Conservation (phyloP, 2,888 invertebrate genomes). For the Cheilosia scutellata region DNA sequence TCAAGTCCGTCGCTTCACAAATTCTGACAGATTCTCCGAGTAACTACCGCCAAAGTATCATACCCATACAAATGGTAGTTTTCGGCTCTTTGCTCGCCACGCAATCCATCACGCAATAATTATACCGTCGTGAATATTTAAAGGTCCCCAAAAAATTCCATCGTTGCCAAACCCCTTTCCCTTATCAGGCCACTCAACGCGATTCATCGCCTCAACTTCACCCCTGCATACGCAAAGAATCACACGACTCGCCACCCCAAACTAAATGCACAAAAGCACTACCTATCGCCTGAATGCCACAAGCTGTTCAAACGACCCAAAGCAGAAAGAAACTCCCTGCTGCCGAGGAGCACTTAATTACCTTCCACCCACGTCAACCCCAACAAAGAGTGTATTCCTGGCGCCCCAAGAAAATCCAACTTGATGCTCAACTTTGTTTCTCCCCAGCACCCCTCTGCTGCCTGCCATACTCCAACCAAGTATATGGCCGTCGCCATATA, state of each 20-base stretch:
- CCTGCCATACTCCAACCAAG: not conserved
- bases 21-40: too few relatives aligned
- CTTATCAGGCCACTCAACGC: slow-evolving; percentile 20
- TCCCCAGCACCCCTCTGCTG: not conserved
- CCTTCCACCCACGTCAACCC: slow-evolving; percentile 77
- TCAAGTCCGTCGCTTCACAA: too few relatives aligned
- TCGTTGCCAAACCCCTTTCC: slow-evolving; percentile 20
- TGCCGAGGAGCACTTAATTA: slow-evolving; percentile 71
- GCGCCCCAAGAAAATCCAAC: slow-evolving; percentile 79
- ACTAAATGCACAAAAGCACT: slow-evolving; percentile 38
- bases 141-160: slow-evolving; percentile 22
- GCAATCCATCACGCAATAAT: slow-evolving; percentile 33
- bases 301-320: slow-evolving; percentile 42
- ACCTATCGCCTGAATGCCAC: slow-evolving; percentile 40
- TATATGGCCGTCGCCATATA: not conserved
- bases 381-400: slow-evolving; percentile 79
- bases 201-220: slow-evolving; percentile 27
- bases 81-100: not conserved
- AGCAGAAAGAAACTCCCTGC: slow-evolving; percentile 9
- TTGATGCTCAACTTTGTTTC: slow-evolving; percentile 78
- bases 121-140: slow-evolving; percentile 43
- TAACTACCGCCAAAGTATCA: too few relatives aligned
- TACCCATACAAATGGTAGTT: too few relatives aligned
- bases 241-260: slow-evolving; percentile 46
- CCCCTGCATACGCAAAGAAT: slow-evolving; percentile 3